A percentile compares a stretch with the other conserved stretches of the same genome.
Evolutionary conservation across 2,113 vertebrate species (phyloP).

Genomic region (Rhineura floridana): DNA sequence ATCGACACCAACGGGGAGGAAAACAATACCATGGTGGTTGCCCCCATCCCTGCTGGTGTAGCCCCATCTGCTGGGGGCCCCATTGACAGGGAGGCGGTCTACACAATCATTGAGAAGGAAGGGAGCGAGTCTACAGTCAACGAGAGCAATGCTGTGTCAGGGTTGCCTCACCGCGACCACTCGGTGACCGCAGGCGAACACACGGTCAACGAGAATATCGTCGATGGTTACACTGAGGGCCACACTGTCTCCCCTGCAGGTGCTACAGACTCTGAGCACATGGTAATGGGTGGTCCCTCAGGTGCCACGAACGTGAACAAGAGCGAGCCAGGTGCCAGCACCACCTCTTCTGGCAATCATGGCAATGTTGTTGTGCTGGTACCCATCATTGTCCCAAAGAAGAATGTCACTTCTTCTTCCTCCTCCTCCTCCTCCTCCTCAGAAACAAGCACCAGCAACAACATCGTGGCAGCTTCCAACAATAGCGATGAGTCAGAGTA

Average conservation of each 20-base stretch:
- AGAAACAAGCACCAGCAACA: background rate
- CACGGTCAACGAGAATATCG: background rate
- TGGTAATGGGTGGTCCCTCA: background rate
- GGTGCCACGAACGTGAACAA: background rate
- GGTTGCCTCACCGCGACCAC: background rate
- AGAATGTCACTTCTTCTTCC: background rate
- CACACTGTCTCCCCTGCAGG: background rate
- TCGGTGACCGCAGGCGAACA: background rate
- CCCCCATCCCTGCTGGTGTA: background rate
- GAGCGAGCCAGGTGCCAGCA: background rate
- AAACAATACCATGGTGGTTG: no score
- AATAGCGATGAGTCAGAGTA: background rate
- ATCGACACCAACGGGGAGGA: background rate
- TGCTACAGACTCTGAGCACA: background rate
- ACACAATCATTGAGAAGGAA: background rate
- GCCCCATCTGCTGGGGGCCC: background rate
- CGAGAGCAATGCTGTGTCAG: background rate
- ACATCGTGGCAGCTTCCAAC: background rate
- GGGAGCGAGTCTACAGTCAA: background rate
- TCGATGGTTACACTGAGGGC: background rate
- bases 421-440: background rate
- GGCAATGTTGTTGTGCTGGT: slow-evolving; percentile 2
- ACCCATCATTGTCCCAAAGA: background rate
- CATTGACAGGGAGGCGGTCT: rapidly evolving
- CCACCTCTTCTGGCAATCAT: background rate